These are phyloP conservation scores for Vireo griseus DNA, from an alignment of 2,797 vertebrate genomes.

Conservation along the genomic window DNA sequence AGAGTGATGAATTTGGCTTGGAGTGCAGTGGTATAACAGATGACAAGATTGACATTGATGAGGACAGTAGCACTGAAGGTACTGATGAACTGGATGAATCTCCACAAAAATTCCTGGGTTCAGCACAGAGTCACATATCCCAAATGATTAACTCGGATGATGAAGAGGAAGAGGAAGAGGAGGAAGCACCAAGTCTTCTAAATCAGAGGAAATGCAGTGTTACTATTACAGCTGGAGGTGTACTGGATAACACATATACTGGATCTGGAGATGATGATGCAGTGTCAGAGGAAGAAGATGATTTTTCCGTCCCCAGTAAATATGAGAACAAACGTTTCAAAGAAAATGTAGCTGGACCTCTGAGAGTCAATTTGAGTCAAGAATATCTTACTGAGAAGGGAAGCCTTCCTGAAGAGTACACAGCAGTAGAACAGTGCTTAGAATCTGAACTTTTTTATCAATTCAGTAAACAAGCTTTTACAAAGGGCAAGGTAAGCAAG, in stretches of 20 bases:
- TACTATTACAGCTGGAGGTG: conserved; percentile 74
- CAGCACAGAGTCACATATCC: background rate
- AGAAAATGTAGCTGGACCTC: conserved; percentile 5
- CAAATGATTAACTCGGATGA: conserved; percentile 58
- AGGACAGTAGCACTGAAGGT: conserved; percentile 62
- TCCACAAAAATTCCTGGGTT: background rate
- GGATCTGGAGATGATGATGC: conserved; percentile 81
- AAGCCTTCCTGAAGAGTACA: conserved; percentile 62
- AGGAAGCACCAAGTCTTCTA: conserved; percentile 35
- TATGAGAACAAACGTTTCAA: conserved; percentile 1
- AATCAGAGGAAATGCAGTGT: conserved; percentile 60
- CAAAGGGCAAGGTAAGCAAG: conserved; percentile 86
- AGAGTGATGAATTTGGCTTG: conserved; percentile 62
- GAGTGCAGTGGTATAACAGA: conserved; percentile 10
- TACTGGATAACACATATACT: conserved; percentile 75
- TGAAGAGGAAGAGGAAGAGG: conserved; percentile 65
- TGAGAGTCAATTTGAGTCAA: conserved; percentile 14
- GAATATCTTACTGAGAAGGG: conserved; percentile 52
- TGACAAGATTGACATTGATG: conserved; percentile 47
- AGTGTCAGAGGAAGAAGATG: conserved; percentile 81
- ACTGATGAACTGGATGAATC: conserved; percentile 69
- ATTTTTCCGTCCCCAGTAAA: conserved; percentile 25
- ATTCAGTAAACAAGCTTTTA: conserved; percentile 86
- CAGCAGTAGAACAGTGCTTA: background rate
- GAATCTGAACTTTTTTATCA: conserved; percentile 75